Evolutionary conservation across 2,113 vertebrate genomes (phyloP).

Genomic region (Sceloporus undulatus): DNA sequence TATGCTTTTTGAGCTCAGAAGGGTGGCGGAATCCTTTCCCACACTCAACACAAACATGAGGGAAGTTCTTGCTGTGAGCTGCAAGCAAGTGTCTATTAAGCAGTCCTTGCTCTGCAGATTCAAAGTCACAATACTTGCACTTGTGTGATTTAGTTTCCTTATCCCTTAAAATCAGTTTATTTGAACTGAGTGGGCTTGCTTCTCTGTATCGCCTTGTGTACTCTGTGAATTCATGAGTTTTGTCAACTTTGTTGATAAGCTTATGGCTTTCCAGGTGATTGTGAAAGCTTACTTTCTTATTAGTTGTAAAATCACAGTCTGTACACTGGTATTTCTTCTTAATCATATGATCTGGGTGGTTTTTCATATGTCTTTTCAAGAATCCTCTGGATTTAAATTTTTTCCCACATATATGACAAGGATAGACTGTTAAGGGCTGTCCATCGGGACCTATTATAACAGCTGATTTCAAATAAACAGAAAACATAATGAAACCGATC

Average conservation of each 20-base stretch:
- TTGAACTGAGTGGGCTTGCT: conserved; percentile 94
- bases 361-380: conserved; percentile 99
- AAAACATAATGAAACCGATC: conserved; percentile 65
- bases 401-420: conserved; percentile 98
- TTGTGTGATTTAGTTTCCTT: conserved; percentile 95
- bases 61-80: conserved; percentile 98
- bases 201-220: conserved; percentile 95
- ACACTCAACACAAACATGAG: conserved; percentile 97
- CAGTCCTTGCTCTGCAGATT: conserved; percentile 96
- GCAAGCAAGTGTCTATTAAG: conserved; percentile 96
- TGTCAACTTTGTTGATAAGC: conserved; percentile 91
- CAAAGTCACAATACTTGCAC: conserved; percentile 99
- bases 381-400: conserved; percentile 99
- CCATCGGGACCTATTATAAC: conserved; percentile 99
- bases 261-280: conserved; percentile 99
- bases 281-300: conserved; percentile 99
- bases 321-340: conserved; percentile 99
- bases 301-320: conserved; percentile 99
- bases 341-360: conserved; percentile 96
- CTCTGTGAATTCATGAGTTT: conserved; percentile 89
- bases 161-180: conserved; percentile 96
- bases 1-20: conserved; percentile 98
- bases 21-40: conserved; percentile 98
- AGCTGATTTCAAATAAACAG: conserved; percentile 83
- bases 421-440: conserved; percentile 97